phyloP scores from a whole-genome alignment of 2,113 vertebrate species.

The Lagenorhynchus albirostris region DNA sequence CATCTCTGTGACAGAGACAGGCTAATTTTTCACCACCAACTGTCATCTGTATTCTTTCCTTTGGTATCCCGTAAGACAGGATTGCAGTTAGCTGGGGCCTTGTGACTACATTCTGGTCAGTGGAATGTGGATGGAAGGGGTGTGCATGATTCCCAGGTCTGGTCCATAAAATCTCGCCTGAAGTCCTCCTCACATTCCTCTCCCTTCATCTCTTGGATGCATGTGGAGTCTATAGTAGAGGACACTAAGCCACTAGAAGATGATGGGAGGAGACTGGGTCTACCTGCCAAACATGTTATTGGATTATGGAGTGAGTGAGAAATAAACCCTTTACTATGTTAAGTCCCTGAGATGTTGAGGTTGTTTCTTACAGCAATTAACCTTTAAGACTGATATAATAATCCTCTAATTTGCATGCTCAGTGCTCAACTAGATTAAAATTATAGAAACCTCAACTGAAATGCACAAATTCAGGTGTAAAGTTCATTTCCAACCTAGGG shows the following conservation, averaged over 20 bases:
- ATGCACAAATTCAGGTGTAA: neutral
- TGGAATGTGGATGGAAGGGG: neutral
- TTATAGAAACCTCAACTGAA: neutral
- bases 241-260: neutral
- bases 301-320: neutral
- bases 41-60: neutral
- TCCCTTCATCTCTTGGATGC: neutral
- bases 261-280: neutral
- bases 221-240: neutral
- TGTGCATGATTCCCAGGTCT: neutral
- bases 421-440: neutral
- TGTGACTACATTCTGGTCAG: neutral
- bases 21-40: neutral
- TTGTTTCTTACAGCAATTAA: neutral
- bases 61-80: neutral
- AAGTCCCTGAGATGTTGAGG: neutral
- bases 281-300: neutral
- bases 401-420: neutral
- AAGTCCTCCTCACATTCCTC: neutral
- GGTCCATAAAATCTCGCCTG: neutral
- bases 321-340: neutral
- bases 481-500: neutral
- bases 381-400: neutral
- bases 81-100: neutral
- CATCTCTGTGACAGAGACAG: neutral